Percentiles rank a stretch among this genome's conserved stretches.
Evolutionary conservation across 2,113 vertebrate genomes (phyloP).

Genomic region (Prionailurus bengalensis): DNA sequence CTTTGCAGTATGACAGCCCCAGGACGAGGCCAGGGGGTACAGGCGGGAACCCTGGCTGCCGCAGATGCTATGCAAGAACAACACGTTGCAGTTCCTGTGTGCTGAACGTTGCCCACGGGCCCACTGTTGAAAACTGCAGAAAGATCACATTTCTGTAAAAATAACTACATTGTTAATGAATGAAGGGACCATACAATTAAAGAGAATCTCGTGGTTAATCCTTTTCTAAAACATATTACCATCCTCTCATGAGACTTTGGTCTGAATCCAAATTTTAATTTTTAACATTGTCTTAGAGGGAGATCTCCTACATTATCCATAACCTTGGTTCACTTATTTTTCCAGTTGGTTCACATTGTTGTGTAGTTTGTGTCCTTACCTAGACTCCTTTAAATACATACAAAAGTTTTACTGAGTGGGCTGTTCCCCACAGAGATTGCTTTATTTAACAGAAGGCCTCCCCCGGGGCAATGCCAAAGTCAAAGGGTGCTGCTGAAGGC

Average conservation of each 20-base stretch:
- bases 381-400: not conserved
- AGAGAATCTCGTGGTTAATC: not conserved
- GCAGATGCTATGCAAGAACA: fast-evolving
- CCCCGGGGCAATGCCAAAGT: fast-evolving
- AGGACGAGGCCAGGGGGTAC: not conserved
- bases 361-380: not conserved
- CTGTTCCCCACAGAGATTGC: not conserved
- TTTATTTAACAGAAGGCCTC: not conserved
- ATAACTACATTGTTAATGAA: not conserved
- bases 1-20: too few species aligned
- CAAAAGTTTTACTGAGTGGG: not conserved
- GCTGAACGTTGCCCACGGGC: not conserved
- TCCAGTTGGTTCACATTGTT: not conserved
- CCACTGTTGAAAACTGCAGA: not conserved
- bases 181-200: not conserved
- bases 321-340: not conserved
- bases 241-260: not conserved
- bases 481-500: not conserved
- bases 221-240: not conserved
- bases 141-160: conserved; percentile 32
- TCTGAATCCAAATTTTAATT: not conserved
- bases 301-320: not conserved
- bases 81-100: fast-evolving
- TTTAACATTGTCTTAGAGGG: not conserved
- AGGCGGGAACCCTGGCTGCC: not conserved